These are phyloP conservation scores for Symphodus melops DNA, from an alignment of 2,113 vertebrate genomes.

Conservation along the genomic window DNA sequence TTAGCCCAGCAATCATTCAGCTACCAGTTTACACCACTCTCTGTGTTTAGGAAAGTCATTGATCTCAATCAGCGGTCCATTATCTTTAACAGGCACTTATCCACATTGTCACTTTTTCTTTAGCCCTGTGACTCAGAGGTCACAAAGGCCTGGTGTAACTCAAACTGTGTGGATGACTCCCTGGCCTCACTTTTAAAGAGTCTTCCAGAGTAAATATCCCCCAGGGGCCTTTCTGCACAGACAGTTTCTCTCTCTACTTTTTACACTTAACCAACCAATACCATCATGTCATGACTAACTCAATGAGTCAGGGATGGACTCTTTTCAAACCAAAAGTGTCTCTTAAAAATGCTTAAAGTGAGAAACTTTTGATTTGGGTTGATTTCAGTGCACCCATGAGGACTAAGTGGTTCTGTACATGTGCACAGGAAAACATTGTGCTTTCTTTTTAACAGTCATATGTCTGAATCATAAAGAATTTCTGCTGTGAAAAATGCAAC, in stretches of 20 bases:
- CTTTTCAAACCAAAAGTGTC: no score
- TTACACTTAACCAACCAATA: no score
- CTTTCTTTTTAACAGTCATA: no score
- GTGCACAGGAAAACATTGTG: no score
- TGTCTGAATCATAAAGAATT: no score
- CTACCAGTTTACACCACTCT: slow-evolving; percentile 38
- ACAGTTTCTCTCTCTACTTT: slow-evolving; percentile 85
- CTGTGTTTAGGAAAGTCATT: slow-evolving; percentile 88
- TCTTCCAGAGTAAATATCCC: slow-evolving; percentile 90
- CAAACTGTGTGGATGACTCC: slow-evolving; percentile 88
- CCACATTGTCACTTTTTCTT: slow-evolving; percentile 96
- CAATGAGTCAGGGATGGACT: no score
- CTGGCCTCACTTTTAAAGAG: slow-evolving; percentile 90
- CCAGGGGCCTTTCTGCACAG: slow-evolving; percentile 87
- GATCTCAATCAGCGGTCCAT: slow-evolving; percentile 94
- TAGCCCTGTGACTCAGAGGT: slow-evolving; percentile 91
- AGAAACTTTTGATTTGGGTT: no score
- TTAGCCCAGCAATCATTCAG: slow-evolving; percentile 77
- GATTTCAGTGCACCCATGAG: no score
- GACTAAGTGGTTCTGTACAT: no score
- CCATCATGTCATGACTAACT: no score
- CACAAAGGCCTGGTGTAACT: slow-evolving; percentile 89
- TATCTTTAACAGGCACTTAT: slow-evolving; percentile 95
- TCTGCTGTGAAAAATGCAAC: no score
- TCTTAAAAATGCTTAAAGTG: no score